A percentile compares a stretch with the other conserved stretches of the same genome.
phyloP scores from a whole-genome alignment of 2,888 invertebrate species.

The Neocrepidodera transversa region DNA sequence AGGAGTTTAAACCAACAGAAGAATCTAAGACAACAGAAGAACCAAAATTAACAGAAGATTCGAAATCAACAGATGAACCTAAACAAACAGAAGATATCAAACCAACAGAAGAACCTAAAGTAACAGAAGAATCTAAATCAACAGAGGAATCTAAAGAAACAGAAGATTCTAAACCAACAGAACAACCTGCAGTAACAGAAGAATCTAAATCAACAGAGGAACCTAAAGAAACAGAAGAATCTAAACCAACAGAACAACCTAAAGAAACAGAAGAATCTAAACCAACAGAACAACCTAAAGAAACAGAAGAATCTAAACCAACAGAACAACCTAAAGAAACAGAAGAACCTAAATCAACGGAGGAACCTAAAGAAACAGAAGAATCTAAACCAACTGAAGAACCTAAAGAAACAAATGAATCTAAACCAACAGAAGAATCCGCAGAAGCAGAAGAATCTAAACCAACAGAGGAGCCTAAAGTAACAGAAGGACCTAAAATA shows the following conservation, averaged over 20 bases:
- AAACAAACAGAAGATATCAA: constrained; percentile 7
- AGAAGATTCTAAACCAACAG: constrained; percentile 14
- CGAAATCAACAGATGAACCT: constrained; percentile 1
- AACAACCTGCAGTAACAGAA: constrained; percentile 9
- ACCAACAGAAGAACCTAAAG: constrained; percentile 5
- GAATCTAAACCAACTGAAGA: constrained; percentile 13
- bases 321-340: constrained; percentile 7
- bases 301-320: constrained; percentile 9
- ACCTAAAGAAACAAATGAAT: constrained; percentile 15
- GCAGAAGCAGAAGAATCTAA: constrained; percentile 2
- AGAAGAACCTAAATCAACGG: constrained; percentile 18
- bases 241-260: neutral
- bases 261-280: neutral
- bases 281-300: constrained; percentile 1
- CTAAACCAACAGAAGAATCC: neutral
- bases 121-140: constrained; percentile 6
- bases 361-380: constrained; percentile 26
- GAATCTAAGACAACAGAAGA: constrained; percentile 19
- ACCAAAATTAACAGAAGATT: constrained; percentile 1
- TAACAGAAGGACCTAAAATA: constrained; percentile 19
- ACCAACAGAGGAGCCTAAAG: neutral
- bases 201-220: constrained; percentile 5
- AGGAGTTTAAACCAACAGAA: neutral
- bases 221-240: constrained; percentile 3
- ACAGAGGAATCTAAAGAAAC: constrained; percentile 30